Evolutionary conservation across 2,113 vertebrate species (phyloP), one percentile per base, ranked within the genome.

Genomic region (Eudyptes chrysolophus): DNA sequence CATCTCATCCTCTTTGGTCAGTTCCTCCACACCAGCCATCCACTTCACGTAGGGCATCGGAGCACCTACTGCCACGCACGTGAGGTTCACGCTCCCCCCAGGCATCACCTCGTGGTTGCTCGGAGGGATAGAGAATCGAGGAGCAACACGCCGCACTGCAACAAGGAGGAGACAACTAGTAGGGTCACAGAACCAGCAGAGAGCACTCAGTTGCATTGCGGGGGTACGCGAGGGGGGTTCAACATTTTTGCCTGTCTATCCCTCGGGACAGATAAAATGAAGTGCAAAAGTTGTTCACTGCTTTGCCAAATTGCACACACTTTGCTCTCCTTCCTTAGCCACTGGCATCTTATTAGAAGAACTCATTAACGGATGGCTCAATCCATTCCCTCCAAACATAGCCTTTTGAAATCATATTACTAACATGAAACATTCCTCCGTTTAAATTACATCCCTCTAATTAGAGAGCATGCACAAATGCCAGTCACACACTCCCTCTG

Each of bases 21-120:
- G 98, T 66, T 99, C 99, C 86, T 98, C 98, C 9, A 98, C 98
- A 2, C 99, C 99, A 64, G 98, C 98, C 98, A 99, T 99, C 99
- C 99, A 99, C 98, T 99, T 99, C 82, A 99, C 99, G 0, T 99
- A 99, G 52, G 99, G 99, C 99, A 99, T 99, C 5, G 99, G 99
- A 1, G 99, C 99, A 2, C 99, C 99, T 65, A 99, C 99, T 1
- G 99, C 99, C 66, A 99, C 99, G 2, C 99, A 99, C 0, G 99
- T 99, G 89, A 99, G 99, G 98, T 99, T 99, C 94, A 99, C 98
- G 2, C 98, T 99, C 97, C 99, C 99, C 2, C 99, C 99, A 1
- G 99, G 99, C 99, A 99, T 99, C 97, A 99, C 99, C 98, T 99
- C 99, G 3, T 99, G 99, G 98, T 99, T 99, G 98, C 98, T 99